Evolutionary conservation across 2,113 vertebrate species (phyloP).

Genomic region (Myxocyprinus asiaticus): DNA sequence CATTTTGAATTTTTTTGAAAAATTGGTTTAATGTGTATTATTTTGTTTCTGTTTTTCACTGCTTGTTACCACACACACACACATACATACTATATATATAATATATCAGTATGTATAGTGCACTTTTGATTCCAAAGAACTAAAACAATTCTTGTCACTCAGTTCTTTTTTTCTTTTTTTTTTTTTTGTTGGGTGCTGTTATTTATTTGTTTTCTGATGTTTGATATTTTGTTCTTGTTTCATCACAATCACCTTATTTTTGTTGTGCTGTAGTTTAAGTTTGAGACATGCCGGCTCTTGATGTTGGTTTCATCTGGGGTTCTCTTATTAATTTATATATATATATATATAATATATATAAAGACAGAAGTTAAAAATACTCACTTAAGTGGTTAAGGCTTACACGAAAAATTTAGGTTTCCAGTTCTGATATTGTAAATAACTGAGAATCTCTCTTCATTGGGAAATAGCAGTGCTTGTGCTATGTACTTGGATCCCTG

Average conservation of each 20-base stretch:
- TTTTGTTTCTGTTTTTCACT: not conserved
- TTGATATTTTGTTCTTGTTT: conserved; percentile 12
- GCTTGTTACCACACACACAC: not conserved
- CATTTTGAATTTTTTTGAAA: not conserved
- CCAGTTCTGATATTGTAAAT: too few species aligned
- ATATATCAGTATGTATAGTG: conserved; percentile 13
- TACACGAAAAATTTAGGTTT: too few species aligned
- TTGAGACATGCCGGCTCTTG: conserved; percentile 38
- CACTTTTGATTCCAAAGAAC: conserved; percentile 31
- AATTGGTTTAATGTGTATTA: conserved; percentile 12
- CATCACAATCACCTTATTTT: conserved; percentile 37
- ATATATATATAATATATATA: not conserved
- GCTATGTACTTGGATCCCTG: too few species aligned
- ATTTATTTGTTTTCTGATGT: conserved; percentile 22
- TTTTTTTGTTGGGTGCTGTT: conserved; percentile 18
- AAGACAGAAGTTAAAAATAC: not conserved
- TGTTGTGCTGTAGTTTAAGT: conserved; percentile 30
- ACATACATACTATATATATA: too few species aligned
- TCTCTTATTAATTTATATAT: not conserved
- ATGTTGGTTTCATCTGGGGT: not conserved
- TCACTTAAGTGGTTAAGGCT: not conserved
- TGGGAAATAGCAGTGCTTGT: too few species aligned
- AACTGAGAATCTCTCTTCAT: too few species aligned
- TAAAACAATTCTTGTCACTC: conserved; percentile 21
- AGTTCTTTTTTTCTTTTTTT: not conserved